These are phyloP conservation scores for Pandemis cinnamomeana DNA, from an alignment of 2,888 invertebrate genomes.

Conservation along the genomic window DNA sequence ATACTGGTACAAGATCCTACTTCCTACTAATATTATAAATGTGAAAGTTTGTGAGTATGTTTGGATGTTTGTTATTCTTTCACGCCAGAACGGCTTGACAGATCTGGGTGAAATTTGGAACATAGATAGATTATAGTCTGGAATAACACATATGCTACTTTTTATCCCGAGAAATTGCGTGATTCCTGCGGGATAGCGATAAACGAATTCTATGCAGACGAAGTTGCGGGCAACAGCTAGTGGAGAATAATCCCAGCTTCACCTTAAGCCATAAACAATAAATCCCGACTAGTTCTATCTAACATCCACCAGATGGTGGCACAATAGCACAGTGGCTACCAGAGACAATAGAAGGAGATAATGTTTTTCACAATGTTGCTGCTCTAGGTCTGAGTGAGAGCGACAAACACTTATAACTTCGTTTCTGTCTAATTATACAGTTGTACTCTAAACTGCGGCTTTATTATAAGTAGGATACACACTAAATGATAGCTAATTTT, in stretches of 20 bases:
- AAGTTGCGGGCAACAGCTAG: too few relatives aligned
- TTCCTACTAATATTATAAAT: too few relatives aligned
- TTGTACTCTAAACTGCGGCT: background rate
- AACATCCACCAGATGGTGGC: conserved; percentile 51
- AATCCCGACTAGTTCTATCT: conserved; percentile 42
- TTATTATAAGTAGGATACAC: background rate
- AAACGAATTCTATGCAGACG: too few relatives aligned
- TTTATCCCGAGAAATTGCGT: too few relatives aligned
- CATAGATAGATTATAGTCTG: too few relatives aligned
- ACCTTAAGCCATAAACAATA: conserved; percentile 26
- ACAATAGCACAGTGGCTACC: conserved; percentile 51
- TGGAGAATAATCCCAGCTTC: background rate
- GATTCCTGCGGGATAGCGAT: too few relatives aligned
- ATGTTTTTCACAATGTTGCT: conserved; percentile 65
- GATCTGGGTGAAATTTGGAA: too few relatives aligned
- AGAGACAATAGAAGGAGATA: conserved; percentile 60
- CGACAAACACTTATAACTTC: conserved; percentile 13
- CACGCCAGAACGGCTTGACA: too few relatives aligned
- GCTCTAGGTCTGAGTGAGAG: conserved; percentile 44
- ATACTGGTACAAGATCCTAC: too few relatives aligned
- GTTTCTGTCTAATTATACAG: background rate
- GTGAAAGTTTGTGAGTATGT: too few relatives aligned
- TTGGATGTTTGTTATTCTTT: too few relatives aligned
- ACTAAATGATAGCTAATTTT: conserved; percentile 43
- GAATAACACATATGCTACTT: too few relatives aligned